Base-by-base conservation (phyloP, 2,888 invertebrate genomes). In the Cinara cedri region DNA sequence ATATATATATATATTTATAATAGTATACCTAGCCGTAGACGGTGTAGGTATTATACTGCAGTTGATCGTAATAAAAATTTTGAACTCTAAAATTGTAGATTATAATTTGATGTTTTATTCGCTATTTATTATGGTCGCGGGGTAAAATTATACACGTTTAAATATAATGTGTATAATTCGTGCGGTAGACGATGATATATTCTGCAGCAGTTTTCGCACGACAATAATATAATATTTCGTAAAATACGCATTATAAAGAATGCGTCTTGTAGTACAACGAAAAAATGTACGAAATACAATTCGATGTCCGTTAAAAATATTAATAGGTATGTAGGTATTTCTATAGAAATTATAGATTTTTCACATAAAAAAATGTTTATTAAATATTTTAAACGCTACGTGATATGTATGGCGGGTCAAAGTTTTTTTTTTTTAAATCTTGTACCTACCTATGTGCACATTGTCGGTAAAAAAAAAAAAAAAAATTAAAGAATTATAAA, bases 21-120 rank as follows among this genome's bases (percentile, higher is more conserved):
- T n/a, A n/a, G n/a, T n/a, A n/a, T n/a, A n/a, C n/a, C n/a, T n/a
- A n/a, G n/a, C n/a, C n/a, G n/a, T n/a, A n/a, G n/a, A 26, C 13
- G 11, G 54, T 55, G 14, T 21, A 55, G 19, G 14, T 65, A 21
- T 55, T 71, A 55, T 42, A 55, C 14, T 13, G 16, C 46, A n/a
- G 24, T n/a, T 49, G 55, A 57, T 60, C 24, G 60, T 49, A 60
- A 72, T 72, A 60, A 46, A 49, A 46, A 24, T 71, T 72, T 49
- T 49, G 26, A 62, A 49, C 21, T 51, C 16, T 19, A 49, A 62
- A 72, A 62, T 62, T 51, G 49, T 51, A 72, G 26, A 62, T 62
- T 14, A 62, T 19, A 21, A 72, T 24, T 51, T 62, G 10, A 62
- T 19, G 16, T 46, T 8, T 68, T 72, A 54, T 42, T 51, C 51